A percentile compares a stretch with the other conserved stretches of the same genome.
These are phyloP conservation scores for Daboia siamensis DNA, from an alignment of 2,113 vertebrate genomes.

Conservation along the genomic window DNA sequence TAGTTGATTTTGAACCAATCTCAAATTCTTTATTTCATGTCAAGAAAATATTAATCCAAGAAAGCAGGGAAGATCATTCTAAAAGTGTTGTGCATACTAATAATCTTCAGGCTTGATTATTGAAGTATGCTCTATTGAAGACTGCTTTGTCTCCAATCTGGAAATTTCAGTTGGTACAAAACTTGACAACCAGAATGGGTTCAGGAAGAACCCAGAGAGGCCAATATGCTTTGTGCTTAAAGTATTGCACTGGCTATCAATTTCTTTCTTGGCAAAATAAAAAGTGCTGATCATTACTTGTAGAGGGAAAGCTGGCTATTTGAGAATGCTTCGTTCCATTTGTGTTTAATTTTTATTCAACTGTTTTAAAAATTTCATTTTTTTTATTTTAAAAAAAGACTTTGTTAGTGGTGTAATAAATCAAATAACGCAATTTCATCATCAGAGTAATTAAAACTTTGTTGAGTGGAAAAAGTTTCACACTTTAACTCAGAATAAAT, in stretches of 20 bases:
- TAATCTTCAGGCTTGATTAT: neutral
- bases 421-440: neutral
- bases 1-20: neutral
- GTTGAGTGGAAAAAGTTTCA: constrained; percentile 11
- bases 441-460: neutral
- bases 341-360: neutral
- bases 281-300: neutral
- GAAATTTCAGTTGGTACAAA: neutral
- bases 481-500: constrained; percentile 23
- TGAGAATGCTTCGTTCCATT: neutral
- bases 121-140: neutral
- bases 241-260: neutral
- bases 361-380: neutral
- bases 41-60: constrained; percentile 6
- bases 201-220: neutral
- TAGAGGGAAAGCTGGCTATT: neutral
- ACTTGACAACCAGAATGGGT: neutral
- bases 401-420: neutral
- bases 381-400: neutral
- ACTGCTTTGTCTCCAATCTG: neutral
- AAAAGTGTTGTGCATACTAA: neutral
- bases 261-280: neutral
- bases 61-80: neutral
- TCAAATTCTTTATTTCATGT: neutral
- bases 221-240: neutral